Evolutionary conservation across 1,140 invertebrate species (phyloP).

Genomic region (Helicoverpa zea): DNA sequence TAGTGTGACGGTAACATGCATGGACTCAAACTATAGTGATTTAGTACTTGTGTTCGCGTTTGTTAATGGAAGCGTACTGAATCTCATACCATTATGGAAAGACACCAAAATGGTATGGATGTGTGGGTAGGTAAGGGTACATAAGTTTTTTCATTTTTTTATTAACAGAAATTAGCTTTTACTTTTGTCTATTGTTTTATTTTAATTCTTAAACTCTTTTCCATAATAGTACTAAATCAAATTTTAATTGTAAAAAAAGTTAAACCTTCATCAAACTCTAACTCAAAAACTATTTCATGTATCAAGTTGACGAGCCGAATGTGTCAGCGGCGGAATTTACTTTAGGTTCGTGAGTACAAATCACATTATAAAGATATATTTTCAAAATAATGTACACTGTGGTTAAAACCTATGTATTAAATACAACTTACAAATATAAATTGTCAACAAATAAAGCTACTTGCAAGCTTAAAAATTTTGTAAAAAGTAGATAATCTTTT

Average conservation of each 20-base stretch:
- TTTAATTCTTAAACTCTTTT: slow-evolving; percentile 28
- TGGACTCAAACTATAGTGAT: slow-evolving; percentile 54
- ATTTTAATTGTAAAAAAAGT: slow-evolving; percentile 4
- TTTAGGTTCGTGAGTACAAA: slow-evolving; percentile 25
- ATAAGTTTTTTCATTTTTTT: slow-evolving; percentile 71
- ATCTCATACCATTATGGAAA: slow-evolving; percentile 84
- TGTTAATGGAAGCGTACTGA: slow-evolving; percentile 65
- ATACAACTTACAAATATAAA: too few relatives aligned
- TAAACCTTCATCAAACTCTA: slow-evolving; percentile 24
- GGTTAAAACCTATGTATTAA: neutral
- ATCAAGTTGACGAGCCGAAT: slow-evolving; percentile 28
- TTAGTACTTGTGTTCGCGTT: slow-evolving; percentile 59
- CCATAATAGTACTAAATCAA: neutral
- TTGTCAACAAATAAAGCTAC: too few relatives aligned
- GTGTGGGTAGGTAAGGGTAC: slow-evolving; percentile 87
- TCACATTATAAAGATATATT: neutral
- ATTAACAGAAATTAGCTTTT: slow-evolving; percentile 24
- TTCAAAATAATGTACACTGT: neutral
- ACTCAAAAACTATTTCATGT: slow-evolving; percentile 26
- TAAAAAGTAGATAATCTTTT: too few relatives aligned
- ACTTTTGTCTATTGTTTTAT: slow-evolving; percentile 24
- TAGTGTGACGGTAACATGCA: slow-evolving; percentile 62
- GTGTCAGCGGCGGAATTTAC: slow-evolving; percentile 18
- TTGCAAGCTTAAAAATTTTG: too few relatives aligned
- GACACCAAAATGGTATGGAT: slow-evolving; percentile 87